Conservation (phyloP, 2,113 vertebrate species). For the Ctenomys sociabilis region DNA sequence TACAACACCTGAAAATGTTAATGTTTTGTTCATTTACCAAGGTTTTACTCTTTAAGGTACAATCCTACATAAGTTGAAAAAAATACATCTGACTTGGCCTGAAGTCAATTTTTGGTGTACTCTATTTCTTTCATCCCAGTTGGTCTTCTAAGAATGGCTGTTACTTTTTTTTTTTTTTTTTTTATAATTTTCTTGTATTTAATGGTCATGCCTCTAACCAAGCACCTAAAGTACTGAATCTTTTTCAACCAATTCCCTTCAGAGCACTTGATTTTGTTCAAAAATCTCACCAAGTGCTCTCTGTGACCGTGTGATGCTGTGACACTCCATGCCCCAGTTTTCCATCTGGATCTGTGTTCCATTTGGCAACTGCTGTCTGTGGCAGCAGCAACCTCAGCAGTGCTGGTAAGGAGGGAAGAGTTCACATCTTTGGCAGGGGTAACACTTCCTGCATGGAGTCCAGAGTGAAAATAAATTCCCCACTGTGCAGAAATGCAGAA, state of each 20-base stretch:
- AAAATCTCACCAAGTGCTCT: background rate
- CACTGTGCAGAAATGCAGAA: conserved; percentile 64
- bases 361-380: conserved; percentile 48
- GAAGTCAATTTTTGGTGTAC: background rate
- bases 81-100: background rate
- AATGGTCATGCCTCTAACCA: background rate
- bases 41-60: background rate
- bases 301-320: background rate
- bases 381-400: conserved; percentile 40
- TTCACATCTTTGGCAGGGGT: conserved; percentile 54
- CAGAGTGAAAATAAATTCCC: conserved; percentile 67
- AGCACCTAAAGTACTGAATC: background rate
- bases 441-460: conserved; percentile 50
- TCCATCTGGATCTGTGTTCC: conserved; percentile 31
- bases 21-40: background rate
- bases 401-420: background rate
- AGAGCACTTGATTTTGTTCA: background rate
- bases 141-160: background rate
- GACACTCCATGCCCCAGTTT: background rate
- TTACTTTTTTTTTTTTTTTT: background rate
- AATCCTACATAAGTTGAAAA: background rate
- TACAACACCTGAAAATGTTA: background rate
- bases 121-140: background rate
- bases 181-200: conserved; percentile 23
- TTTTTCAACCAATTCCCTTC: background rate